Percentiles rank a stretch among this genome's conserved stretches.
Evolutionary conservation across 2,797 vertebrate species (phyloP).

Genomic region (Emydoidea blandingii): DNA sequence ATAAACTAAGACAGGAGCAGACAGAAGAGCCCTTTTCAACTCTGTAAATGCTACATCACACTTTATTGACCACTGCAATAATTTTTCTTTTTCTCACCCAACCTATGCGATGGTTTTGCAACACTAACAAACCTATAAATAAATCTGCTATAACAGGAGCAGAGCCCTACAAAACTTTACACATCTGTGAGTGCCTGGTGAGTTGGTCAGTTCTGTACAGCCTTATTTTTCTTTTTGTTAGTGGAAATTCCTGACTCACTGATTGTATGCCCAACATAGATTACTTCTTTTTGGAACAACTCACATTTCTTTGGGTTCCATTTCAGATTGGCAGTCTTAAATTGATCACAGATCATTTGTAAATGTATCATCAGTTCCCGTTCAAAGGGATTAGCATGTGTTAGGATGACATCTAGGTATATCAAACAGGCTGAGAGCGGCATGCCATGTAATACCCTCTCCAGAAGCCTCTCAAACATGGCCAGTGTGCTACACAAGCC

Average conservation of each 20-base stretch:
- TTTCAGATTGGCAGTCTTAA: background rate
- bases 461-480: background rate
- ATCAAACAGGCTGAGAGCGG: background rate
- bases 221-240: background rate
- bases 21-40: background rate
- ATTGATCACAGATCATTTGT: background rate
- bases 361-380: background rate
- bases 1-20: background rate
- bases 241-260: background rate
- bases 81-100: background rate
- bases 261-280: background rate
- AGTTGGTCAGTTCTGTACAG: background rate
- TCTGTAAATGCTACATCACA: background rate
- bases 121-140: background rate
- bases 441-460: background rate
- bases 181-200: background rate
- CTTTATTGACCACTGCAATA: background rate
- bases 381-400: background rate
- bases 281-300: background rate
- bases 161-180: background rate
- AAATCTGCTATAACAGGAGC: background rate
- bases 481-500: background rate
- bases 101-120: background rate
- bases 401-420: background rate
- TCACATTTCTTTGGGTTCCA: background rate